Base-by-base conservation (phyloP, 2,888 invertebrate species). In the Drosophila cognata region DNA sequence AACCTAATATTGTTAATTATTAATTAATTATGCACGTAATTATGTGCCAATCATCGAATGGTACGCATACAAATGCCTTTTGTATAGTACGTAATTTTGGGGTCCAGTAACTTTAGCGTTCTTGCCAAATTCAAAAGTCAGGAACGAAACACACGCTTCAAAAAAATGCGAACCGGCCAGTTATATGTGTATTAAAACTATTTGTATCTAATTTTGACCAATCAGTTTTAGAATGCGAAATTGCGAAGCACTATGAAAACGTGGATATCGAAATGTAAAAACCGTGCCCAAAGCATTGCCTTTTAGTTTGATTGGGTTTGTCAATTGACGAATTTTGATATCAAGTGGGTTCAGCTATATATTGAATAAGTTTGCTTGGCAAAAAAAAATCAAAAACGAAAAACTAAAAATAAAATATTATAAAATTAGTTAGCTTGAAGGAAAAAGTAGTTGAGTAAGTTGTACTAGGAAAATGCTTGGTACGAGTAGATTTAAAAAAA, bases 281-380 rank as follows among this genome's bases (percentile, higher is more conserved):
- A 75, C 84, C 87, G 91, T 91, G 92, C 91, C 81, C 64, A 82
- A 91, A 90, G 88, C 88, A 76, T 82, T 80, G 74, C 66, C 63
- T 58, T 73, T 70, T 29, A 33, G 10, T 57, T 62, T 66, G 11
- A 25, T 71, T 66, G 55, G 55, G 41, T 51, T 73, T 71, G 53
- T 70, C 68, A 71, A 69, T 76, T 88, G 33, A 71, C 60, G 43
- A 70, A 70, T 71, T 71, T 62, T 38, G 29, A 56, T 57, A 66
- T 71, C 59, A 52, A 51, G 55, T 74, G 50, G 51, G 43, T 66
- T 71, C 43, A 59, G 59, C 82, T 75, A 79, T 46, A 55, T 63
- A 61, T 50, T 11, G 41, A 51, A 41, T 41, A 48, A 35, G 21
- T 62, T 63, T 57, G 51, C 70, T 69, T 69, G 38, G 60, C 56